A percentile compares a stretch with the other conserved stretches of the same genome.
phyloP scores from a whole-genome alignment of 2,888 invertebrate genomes.

The Alloscopus bannaensis region DNA sequence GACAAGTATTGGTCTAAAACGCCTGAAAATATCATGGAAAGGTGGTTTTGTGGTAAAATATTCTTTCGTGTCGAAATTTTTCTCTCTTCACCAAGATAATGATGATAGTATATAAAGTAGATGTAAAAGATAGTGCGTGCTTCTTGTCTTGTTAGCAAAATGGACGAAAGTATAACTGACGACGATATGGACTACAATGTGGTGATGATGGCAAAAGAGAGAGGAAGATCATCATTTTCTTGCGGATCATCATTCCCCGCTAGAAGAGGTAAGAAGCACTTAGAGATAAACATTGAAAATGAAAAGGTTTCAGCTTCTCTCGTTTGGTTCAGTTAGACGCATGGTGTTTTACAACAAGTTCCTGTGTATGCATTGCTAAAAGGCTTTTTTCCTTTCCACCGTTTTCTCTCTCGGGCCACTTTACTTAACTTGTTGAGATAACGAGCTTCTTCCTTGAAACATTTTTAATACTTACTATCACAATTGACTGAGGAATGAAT shows the following conservation, averaged over 20 bases:
- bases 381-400: neutral
- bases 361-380: too few species aligned
- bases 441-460: constrained; percentile 23
- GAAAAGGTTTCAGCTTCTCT: too few species aligned
- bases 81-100: neutral
- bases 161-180: constrained; percentile 10
- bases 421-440: constrained; percentile 20
- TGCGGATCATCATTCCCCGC: too few species aligned
- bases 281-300: too few species aligned
- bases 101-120: constrained; percentile 26
- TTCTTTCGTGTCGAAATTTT: neutral
- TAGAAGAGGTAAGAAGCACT: too few species aligned
- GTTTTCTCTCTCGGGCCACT: neutral
- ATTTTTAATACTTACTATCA: constrained; percentile 5
- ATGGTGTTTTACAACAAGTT: too few species aligned
- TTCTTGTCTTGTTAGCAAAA: constrained; percentile 21
- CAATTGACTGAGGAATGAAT: neutral
- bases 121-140: constrained; percentile 33
- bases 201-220: neutral
- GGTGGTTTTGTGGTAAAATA: constrained; percentile 39
- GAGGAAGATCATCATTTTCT: too few species aligned
- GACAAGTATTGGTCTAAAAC: too few species aligned
- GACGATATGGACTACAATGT: neutral
- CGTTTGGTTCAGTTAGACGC: too few species aligned
- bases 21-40: too few species aligned